A percentile compares a stretch with the other conserved stretches of the same genome.
Conservation (phyloP, 1,140 invertebrate species). For the Pristionchus pacificus region DNA sequence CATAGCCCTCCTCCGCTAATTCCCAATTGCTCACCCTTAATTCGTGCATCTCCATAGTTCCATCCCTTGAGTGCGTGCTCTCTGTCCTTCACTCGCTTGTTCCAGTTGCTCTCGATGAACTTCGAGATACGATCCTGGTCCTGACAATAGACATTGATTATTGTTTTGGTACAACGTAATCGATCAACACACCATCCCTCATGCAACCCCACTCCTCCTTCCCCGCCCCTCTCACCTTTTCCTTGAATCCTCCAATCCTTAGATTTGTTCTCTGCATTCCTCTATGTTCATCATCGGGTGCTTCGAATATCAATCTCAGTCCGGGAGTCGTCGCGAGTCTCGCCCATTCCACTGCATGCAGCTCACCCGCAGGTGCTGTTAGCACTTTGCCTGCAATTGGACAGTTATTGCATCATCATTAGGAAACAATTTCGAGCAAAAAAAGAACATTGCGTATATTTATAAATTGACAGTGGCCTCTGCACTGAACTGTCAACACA, state of each 20-base stretch:
- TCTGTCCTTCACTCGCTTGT: conserved; percentile 64
- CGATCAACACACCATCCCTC: conserved; percentile 7
- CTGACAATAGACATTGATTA: conserved; percentile 35
- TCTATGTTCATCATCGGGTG: conserved; percentile 65
- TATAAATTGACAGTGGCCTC: background rate
- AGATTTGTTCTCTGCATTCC: conserved; percentile 63
- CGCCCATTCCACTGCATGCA: conserved; percentile 86
- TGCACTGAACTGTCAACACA: background rate
- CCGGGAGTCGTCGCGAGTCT: conserved; percentile 83
- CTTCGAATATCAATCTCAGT: conserved; percentile 81
- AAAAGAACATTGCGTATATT: background rate
- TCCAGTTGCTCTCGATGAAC: conserved; percentile 75
- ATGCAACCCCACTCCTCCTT: background rate
- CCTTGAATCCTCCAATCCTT: conserved; percentile 88
- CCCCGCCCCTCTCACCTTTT: conserved; percentile 76
- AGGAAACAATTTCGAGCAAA: conserved; percentile 82
- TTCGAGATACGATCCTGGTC: conserved; percentile 63
- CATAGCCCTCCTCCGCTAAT: background rate
- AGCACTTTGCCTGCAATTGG: conserved; percentile 88
- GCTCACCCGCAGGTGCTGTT: conserved; percentile 75
- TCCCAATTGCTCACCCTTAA: conserved; percentile 67
- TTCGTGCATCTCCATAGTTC: conserved; percentile 97
- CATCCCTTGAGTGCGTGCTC: conserved; percentile 92
- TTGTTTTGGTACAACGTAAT: background rate
- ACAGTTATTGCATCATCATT: conserved; percentile 87